Percentiles rank a stretch among this genome's conserved stretches.
phyloP scores from a whole-genome alignment of 2,888 invertebrate genomes.

The Smittia aterrima region DNA sequence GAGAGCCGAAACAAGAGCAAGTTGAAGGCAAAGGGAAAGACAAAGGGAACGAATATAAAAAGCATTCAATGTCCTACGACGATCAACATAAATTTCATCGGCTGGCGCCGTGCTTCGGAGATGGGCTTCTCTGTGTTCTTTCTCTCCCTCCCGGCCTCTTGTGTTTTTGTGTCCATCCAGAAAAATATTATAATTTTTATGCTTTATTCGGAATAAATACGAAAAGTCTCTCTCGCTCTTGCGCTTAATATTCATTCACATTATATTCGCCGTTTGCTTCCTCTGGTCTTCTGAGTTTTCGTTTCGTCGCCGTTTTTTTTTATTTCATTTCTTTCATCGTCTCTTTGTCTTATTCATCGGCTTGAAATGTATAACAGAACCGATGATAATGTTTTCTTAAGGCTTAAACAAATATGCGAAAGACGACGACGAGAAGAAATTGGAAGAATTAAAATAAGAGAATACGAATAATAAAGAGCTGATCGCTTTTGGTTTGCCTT shows the following conservation, averaged over 20 bases:
- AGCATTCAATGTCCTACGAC: conserved; percentile 40
- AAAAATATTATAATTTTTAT: conserved; percentile 24
- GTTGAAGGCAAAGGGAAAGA: background rate
- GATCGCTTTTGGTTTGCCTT: background rate
- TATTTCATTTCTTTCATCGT: conserved; percentile 1
- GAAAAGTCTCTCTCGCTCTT: background rate
- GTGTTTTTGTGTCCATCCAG: conserved; percentile 26
- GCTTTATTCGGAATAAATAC: conserved; percentile 23
- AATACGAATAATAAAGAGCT: conserved; percentile 17
- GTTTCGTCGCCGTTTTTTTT: background rate
- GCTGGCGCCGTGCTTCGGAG: conserved; percentile 38
- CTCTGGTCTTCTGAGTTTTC: background rate
- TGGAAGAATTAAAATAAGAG: conserved; percentile 34
- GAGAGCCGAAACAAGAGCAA: conserved; percentile 14
- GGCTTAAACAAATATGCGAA: conserved; percentile 40
- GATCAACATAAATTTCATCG: conserved; percentile 41
- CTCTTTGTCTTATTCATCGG: conserved; percentile 10
- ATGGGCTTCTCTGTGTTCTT: conserved; percentile 28
- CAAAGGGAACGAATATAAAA: conserved; percentile 12
- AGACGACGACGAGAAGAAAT: conserved; percentile 32
- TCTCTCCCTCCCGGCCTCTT: background rate
- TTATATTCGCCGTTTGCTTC: conserved; percentile 18
- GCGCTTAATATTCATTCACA: conserved; percentile 27
- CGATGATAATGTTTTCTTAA: conserved; percentile 25
- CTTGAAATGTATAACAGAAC: conserved; percentile 25